Evolutionary conservation across 2,797 vertebrate species (phyloP).

Genomic region (Gymnoscopelus microlampas): DNA sequence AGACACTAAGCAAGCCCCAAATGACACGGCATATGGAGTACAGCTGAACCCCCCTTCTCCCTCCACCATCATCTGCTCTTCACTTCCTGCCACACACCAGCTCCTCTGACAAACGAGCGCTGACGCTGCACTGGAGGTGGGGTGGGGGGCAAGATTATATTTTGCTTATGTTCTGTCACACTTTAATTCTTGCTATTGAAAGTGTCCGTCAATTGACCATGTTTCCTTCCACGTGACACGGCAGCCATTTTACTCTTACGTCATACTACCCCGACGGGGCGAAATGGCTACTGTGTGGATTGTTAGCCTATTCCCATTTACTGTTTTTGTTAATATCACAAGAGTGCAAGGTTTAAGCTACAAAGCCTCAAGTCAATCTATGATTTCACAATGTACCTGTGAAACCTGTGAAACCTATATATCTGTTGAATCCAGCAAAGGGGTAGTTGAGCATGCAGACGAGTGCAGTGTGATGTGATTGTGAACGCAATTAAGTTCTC

Average conservation of each 20-base stretch:
- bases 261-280: no score
- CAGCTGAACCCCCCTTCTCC: constrained; percentile 48
- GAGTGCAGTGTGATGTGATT: constrained; percentile 11
- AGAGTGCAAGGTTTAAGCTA: not conserved
- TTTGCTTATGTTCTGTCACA: no score
- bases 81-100: constrained; percentile 57
- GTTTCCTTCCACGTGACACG: no score
- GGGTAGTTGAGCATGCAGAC: constrained; percentile 19
- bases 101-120: constrained; percentile 54
- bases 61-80: constrained; percentile 45
- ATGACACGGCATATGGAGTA: constrained; percentile 77
- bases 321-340: not conserved
- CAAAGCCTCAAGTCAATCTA: no score
- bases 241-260: no score
- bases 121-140: constrained; percentile 31
- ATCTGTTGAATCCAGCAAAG: constrained; percentile 12
- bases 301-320: not conserved
- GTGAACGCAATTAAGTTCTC: constrained; percentile 31
- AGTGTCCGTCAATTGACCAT: no score
- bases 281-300: no score
- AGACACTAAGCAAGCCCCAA: constrained; percentile 64
- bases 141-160: no score
- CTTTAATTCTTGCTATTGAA: no score
- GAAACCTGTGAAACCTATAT: constrained; percentile 13
- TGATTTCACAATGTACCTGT: not conserved